Evolutionary conservation across 1,140 invertebrate species (phyloP), one percentile per base, ranked within the genome.

Genomic region (Dryas iulia): DNA sequence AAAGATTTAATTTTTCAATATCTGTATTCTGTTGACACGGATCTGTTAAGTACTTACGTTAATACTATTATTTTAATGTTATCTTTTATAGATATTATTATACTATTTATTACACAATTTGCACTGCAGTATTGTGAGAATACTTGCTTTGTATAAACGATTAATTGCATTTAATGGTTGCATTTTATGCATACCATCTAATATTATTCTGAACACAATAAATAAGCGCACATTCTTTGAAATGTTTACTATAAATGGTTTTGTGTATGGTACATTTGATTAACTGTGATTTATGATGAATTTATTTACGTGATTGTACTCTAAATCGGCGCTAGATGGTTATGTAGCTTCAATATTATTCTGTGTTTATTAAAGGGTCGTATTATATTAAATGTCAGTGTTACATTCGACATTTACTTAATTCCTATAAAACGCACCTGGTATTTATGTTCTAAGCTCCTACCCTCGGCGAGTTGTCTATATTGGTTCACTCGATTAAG

Each of bases 401-500:
- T 21, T 47, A 47, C 18, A 8, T 60, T 18, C 73, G 67, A 78
- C 77, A 62, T 82, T 79, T 84, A 81, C 76, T 82, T 83, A 83
- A 81, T 79, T 74, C 52, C 53, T 62, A 31, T 73, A 47, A 7
- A 47, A 21, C 8, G 14, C 39, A 47, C 39, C 6, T 47, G 14
- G 14, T 47, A 11, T 47, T 47, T 47, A 47, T 47, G 10, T 47
- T 47, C 18, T 47, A 21, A 7, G 18, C 7, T 10, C 7, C 2
- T 47, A 47, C 7, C 39, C 39, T 47, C 7, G 21, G 39, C 54
- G 57, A 62, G 59, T 61, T 68, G 52, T 61, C 56, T 56, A 68
- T 61, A 68, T 61, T 69, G 12, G 59, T 62, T 71, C 21, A 58
- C 10, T 82, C 84, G 89, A 80, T 84, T 81, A 83, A 81, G 70